Conservation (phyloP, 2,888 invertebrate species). For the Congeria kusceri region DNA sequence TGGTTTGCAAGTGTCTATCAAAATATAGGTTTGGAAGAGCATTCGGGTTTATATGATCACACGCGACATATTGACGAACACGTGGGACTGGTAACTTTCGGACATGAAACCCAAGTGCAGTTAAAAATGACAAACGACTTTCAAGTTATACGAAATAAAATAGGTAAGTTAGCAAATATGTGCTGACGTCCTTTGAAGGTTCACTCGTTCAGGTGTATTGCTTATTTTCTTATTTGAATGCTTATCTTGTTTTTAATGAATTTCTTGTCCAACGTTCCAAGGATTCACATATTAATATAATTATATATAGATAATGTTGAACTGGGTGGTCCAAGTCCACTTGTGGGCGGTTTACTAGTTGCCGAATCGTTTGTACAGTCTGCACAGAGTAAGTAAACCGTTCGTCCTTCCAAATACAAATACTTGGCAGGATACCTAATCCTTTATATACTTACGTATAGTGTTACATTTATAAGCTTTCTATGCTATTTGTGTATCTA, state of each 20-base stretch:
- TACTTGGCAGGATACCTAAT: too few species aligned
- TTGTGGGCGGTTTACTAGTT: constrained; percentile 8
- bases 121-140: background rate
- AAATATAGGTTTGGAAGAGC: background rate
- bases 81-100: constrained; percentile 1
- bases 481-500: too few species aligned
- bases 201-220: too few species aligned
- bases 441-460: too few species aligned
- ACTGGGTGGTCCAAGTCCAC: constrained; percentile 24
- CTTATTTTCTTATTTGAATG: background rate
- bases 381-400: background rate
- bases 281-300: too few species aligned
- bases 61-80: background rate
- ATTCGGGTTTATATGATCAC: too few species aligned
- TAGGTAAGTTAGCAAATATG: too few species aligned
- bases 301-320: background rate
- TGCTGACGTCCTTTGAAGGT: too few species aligned
- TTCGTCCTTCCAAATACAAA: too few species aligned
- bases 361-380: constrained; percentile 1
- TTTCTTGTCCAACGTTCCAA: too few species aligned
- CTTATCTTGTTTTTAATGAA: too few species aligned
- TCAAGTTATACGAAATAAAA: background rate
- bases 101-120: background rate
- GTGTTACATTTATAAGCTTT: too few species aligned
- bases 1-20: background rate